phyloP scores from a whole-genome alignment of 1,140 invertebrate genomes.

The Drosophila arizonae region DNA sequence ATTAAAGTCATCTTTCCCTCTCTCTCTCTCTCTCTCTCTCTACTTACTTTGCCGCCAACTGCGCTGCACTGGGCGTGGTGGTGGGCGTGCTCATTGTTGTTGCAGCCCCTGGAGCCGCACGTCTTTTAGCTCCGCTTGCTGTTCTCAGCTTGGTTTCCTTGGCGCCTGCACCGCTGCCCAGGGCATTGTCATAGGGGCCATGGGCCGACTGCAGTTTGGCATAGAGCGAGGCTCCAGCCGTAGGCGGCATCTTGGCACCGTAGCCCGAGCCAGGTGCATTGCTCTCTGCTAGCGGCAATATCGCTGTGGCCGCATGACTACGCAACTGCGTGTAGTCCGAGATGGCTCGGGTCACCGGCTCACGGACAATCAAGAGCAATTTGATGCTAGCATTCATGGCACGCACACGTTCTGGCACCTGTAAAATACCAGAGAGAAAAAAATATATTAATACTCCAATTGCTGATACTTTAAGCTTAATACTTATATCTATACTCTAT shows the following conservation, averaged over 20 bases:
- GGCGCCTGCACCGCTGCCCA: constrained; percentile 66
- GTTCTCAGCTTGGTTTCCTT: constrained; percentile 51
- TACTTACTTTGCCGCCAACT: constrained; percentile 80
- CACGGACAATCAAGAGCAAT: constrained; percentile 96
- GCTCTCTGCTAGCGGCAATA: constrained; percentile 83
- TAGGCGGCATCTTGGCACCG: constrained; percentile 49
- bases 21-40: background rate
- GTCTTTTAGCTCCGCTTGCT: constrained; percentile 5
- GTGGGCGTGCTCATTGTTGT: constrained; percentile 63
- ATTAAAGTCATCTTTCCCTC: background rate
- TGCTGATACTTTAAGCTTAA: background rate
- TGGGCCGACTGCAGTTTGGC: constrained; percentile 67
- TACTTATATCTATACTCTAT: no score
- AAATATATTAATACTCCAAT: background rate
- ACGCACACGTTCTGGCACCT: constrained; percentile 93
- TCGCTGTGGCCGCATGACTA: constrained; percentile 88
- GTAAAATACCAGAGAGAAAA: constrained; percentile 30
- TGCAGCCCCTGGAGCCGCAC: background rate
- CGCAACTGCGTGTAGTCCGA: constrained; percentile 97
- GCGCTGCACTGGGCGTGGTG: constrained; percentile 67
- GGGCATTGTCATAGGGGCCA: constrained; percentile 62
- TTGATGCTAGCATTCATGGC: constrained; percentile 97
- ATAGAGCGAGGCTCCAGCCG: constrained; percentile 52
- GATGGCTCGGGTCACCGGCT: constrained; percentile 97
- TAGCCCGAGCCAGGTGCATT: constrained; percentile 29